Percentiles rank a stretch among this genome's conserved stretches.
Conservation (phyloP, 2,888 invertebrate species). For the Agrilus cyanescens region DNA sequence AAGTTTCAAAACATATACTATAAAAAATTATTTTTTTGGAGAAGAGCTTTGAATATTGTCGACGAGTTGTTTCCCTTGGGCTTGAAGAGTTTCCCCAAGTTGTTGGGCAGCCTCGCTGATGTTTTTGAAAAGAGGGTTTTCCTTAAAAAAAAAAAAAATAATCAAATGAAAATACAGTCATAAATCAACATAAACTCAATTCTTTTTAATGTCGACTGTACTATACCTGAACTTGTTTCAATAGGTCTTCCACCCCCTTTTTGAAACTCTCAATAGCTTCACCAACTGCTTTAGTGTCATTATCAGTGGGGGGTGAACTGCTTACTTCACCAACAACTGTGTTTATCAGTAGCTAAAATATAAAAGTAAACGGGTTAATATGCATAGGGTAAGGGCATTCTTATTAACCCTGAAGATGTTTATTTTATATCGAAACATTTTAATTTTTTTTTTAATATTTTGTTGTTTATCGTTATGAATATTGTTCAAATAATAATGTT, state of each 20-base stretch:
- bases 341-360: too few relatives aligned
- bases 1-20: too few relatives aligned
- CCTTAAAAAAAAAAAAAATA: slow-evolving; percentile 14
- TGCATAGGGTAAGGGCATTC: too few relatives aligned
- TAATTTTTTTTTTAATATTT: too few relatives aligned
- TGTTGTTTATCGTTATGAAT: too few relatives aligned
- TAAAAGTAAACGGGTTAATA: too few relatives aligned
- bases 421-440: too few relatives aligned
- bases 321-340: neutral
- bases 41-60: slow-evolving; percentile 16
- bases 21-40: neutral
- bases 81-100: slow-evolving; percentile 20
- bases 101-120: slow-evolving; percentile 13
- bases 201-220: slow-evolving; percentile 1
- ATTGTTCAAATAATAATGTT: too few relatives aligned
- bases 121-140: slow-evolving; percentile 21
- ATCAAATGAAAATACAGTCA: neutral
- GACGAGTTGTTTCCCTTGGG: slow-evolving; percentile 17
- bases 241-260: slow-evolving; percentile 18
- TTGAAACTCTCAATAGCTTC: slow-evolving; percentile 21
- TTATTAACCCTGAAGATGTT: too few relatives aligned
- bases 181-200: neutral
- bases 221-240: slow-evolving; percentile 21
- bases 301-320: neutral
- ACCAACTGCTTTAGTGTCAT: slow-evolving; percentile 19